Evolutionary conservation across 2,797 vertebrate genomes (phyloP).

Genomic region (Mallotus villosus): DNA sequence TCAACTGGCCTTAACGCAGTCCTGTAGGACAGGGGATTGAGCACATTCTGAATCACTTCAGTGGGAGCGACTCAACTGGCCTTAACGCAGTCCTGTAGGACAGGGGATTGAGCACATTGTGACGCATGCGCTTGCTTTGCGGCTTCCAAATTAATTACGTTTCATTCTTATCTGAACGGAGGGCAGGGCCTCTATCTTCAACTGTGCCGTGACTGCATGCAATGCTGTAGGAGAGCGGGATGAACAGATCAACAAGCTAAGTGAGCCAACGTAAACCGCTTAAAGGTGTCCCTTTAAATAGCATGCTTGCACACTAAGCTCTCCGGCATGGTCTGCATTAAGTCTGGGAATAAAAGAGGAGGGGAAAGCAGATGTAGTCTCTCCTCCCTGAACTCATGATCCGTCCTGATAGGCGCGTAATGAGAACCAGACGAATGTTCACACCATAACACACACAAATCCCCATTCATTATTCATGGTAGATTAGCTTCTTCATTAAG

Average conservation of each 20-base stretch:
- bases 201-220: slow-evolving; percentile 25
- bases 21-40: slow-evolving; percentile 23
- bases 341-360: slow-evolving; percentile 64
- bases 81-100: slow-evolving; percentile 28
- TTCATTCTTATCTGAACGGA: slow-evolving; percentile 21
- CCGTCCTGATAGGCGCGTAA: slow-evolving; percentile 71
- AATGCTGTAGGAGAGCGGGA: slow-evolving; percentile 32
- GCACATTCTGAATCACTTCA: slow-evolving; percentile 50
- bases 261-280: slow-evolving; percentile 47
- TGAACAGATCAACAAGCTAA: slow-evolving; percentile 42
- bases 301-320: slow-evolving; percentile 52
- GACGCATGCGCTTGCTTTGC: not conserved
- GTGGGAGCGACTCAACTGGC: slow-evolving; percentile 35
- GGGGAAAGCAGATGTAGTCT: slow-evolving; percentile 65
- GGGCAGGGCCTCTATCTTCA: slow-evolving; percentile 29
- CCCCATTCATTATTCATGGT: slow-evolving; percentile 75
- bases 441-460: slow-evolving; percentile 72
- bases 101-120: slow-evolving; percentile 17
- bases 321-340: slow-evolving; percentile 59
- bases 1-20: slow-evolving; percentile 31
- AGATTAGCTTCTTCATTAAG: slow-evolving; percentile 76
- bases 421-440: slow-evolving; percentile 74
- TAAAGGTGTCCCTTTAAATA: slow-evolving; percentile 65
- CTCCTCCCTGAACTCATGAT: slow-evolving; percentile 66
- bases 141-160: slow-evolving; percentile 45